Base-by-base conservation (phyloP, 2,797 vertebrate genomes). In the Onychomys leucogaster region DNA sequence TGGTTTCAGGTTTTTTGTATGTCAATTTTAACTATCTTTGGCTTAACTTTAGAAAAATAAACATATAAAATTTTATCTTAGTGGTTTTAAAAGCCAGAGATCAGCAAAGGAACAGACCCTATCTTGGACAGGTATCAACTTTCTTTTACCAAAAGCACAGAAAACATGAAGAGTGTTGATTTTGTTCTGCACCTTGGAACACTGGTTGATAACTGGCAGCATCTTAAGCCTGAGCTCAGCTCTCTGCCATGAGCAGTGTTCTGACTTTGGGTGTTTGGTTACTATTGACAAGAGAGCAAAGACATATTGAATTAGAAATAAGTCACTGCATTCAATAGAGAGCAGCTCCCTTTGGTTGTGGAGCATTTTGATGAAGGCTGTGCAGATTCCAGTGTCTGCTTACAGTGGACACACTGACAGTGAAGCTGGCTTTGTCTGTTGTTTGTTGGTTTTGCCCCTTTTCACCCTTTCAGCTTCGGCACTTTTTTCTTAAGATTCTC, bases 11-110 rank as follows among this genome's bases (percentile, higher is more conserved):
- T 73, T 91, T 77, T 73, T 89, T 88, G 41, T 27, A 94, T 82
- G 73, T 3, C 89, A 90, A 78, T 86, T 92, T 91, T 37, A 91
- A 92, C 75, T 67, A 80, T 67, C 27, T 91, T 57, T 78, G 27
- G 16, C 34, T 90, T 89, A 49, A 52, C 43, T 25, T 78, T 34
- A 87, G 75, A 76, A 95, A 94, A 94, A 82, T 61, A 95, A 78
- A 78, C 95, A 67, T 46, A 19, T 59, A 71, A 88, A 95, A 97
- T 61, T 73, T 85, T 76, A 69, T 59, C 2, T 83, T 13, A 84
- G 27, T 94, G 63, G 46, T 29, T 95, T 96, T 77, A 81, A 85
- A 91, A 61, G 25, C 78, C 27, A 89, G 34, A 94, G 84, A 75
- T 80, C 27, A 23, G 49, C 25, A 43, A 81, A 59, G 2, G 34